Evolutionary conservation across 2,888 invertebrate species (phyloP), one percentile per base, ranked within the genome.

Genomic region (Augochlorella aurata): DNA sequence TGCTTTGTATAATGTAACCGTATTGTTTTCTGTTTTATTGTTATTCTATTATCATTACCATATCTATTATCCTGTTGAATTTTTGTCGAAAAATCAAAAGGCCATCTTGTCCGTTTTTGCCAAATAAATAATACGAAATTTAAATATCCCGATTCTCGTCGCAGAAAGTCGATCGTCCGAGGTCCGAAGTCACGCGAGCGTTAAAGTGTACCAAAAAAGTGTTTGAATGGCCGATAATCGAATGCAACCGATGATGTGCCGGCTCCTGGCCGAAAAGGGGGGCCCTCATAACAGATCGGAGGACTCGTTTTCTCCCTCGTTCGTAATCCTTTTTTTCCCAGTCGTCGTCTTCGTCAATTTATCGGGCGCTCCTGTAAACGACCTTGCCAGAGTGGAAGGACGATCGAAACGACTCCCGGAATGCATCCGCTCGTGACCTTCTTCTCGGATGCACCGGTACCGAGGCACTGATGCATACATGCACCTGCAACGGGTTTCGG

Each of bases 401-500:
- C 85, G 85, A 85, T 82, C 85, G 85, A 84, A 85, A 85, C 85
- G 83, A 78, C 85, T 85, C 85, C 85, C 80, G 85, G 85, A 85
- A 85, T 85, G 85, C 83, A 85, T 83, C 85, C 85, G 83, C 80
- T 83, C 85, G 82, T 85, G 85, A 85, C 85, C 85, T 83, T 85
- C 85, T 85, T 85, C 85, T 82, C 80, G 77, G 84, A 81, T 84
- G 85, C 84, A 78, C 84, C 81, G 84, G 81, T 84, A 84, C 82
- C 85, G 77, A 75, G 79, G 70, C 74, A 73, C 80, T 79, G 85
- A 82, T 85, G 85, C 83, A 85, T 84, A 85, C 85, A 76, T 85
- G 85, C 85, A 85, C 85, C 82, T 85, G 85, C 85, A 85, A 85
- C 85, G 85, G 85, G 85, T 85, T 85, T 85, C 85, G 85, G 85